Evolutionary conservation across 2,888 invertebrate genomes (phyloP).

Genomic region (Melanargia galathea): DNA sequence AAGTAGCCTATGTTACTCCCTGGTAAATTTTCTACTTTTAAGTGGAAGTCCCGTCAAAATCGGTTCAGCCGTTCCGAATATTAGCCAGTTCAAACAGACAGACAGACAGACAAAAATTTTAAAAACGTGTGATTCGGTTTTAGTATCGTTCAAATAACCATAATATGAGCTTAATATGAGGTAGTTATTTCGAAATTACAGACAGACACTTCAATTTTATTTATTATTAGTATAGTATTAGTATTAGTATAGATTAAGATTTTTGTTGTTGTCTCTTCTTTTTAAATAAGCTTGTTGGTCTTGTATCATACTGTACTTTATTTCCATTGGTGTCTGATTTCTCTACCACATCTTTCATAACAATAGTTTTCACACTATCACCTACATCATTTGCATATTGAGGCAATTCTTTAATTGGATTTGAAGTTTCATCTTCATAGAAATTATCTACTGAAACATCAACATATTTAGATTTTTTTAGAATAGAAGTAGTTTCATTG

Average conservation of each 20-base stretch:
- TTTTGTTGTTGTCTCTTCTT: constrained; percentile 64
- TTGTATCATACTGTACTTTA: constrained; percentile 45
- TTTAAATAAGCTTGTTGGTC: constrained; percentile 71
- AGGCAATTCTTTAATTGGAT: constrained; percentile 16
- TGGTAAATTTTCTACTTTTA: too few species aligned
- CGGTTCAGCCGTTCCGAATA: too few species aligned
- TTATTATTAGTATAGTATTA: too few species aligned
- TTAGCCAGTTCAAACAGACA: too few species aligned
- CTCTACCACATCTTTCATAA: constrained; percentile 66
- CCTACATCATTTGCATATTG: constrained; percentile 23
- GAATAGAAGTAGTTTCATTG: constrained; percentile 61
- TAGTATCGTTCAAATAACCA: too few species aligned
- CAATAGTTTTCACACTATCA: constrained; percentile 48
- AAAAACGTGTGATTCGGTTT: too few species aligned
- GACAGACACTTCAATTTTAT: too few species aligned
- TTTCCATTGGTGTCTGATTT: constrained; percentile 47
- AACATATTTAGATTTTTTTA: constrained; percentile 66
- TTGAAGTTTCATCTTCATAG: neutral
- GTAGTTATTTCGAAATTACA: too few species aligned
- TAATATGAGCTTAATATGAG: too few species aligned
- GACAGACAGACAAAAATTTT: too few species aligned
- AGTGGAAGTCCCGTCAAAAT: too few species aligned
- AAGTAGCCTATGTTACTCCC: too few species aligned
- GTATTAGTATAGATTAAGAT: constrained; percentile 38
- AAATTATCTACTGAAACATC: constrained; percentile 11